A percentile compares a stretch with the other conserved stretches of the same genome.
Conservation (phyloP, 1,140 invertebrate species). For the Physella acuta region DNA sequence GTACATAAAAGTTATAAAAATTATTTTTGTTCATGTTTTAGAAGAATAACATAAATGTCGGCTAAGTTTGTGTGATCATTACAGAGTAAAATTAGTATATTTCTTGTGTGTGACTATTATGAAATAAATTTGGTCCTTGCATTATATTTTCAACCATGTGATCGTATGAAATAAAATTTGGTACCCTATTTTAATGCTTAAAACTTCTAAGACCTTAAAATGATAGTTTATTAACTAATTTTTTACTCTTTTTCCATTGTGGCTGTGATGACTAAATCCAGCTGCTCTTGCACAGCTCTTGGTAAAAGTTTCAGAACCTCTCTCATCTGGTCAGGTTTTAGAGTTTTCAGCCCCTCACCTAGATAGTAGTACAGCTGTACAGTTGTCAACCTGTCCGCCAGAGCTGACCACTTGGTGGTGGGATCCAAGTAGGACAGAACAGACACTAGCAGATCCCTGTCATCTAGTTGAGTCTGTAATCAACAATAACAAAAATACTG, state of each 20-base stretch:
- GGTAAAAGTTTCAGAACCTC: conserved; percentile 15
- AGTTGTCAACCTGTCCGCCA: neutral
- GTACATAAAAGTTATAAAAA: no score
- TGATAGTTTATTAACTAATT: no score
- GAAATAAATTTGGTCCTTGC: no score
- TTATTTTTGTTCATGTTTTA: no score
- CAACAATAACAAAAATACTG: neutral
- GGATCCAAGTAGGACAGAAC: conserved; percentile 25
- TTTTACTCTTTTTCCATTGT: neutral
- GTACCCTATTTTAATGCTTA: no score
- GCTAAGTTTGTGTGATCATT: no score
- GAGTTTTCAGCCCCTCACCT: neutral
- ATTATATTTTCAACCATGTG: no score
- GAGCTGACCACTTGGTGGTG: conserved; percentile 13
- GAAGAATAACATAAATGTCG: no score
- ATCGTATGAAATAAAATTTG: no score
- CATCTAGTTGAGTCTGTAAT: conserved; percentile 22
- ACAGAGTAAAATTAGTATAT: no score
- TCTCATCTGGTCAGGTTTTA: conserved; percentile 10
- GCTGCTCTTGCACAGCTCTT: conserved; percentile 17
- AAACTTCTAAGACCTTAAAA: no score
- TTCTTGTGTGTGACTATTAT: no score
- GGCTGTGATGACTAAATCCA: neutral
- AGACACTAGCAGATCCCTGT: conserved; percentile 20
- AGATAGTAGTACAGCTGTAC: conserved; percentile 24